Base-by-base conservation (phyloP, 2,888 invertebrate species). In the Loripinus fragilis region DNA sequence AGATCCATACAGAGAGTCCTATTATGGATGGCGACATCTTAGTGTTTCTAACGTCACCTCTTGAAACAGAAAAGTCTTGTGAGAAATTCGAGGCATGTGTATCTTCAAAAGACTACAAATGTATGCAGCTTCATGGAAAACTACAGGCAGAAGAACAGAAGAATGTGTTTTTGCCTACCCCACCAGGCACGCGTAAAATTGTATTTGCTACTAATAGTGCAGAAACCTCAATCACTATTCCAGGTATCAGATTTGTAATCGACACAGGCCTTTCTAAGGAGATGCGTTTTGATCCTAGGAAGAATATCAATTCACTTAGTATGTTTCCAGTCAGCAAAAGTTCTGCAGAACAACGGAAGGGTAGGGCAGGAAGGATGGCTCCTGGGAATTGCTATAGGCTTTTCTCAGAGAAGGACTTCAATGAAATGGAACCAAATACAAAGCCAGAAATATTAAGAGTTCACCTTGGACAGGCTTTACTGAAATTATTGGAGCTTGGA, bases 181-280 rank as follows among this genome's bases (percentile, higher is more conserved):
- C 84, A 8, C 69, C 64, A 28, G 87, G 88, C 7, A 83, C 81
- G 41, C 81, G 93, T 50, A 94, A 94, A 84, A 84, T 94, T 17
- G 91, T 94, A 3, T 93, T 94, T 89, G 91, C 93, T 2, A 94
- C 94, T 28, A 93, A 94, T 86, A 90, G 91, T 81, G 94, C 94
- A 5, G 94, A 94, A 81, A 94, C 94, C 2, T 93, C 93, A 7
- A 85, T 94, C 3, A 94, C 94, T 7, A 93, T 94, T 64, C 92
- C 92, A 42, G 93, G 93, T 8, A 90, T 94, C 20, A 90, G 88
- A 66, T 93, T 91, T 86, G 94, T 94, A 3, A 84, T 94, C 17
- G 94, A 94, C 81, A 90, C 92, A 33, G 94, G 94, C 0, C 75
- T 92, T 38, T 91, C 87, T 5, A 94, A 94, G 74, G 93, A 93